Evolutionary conservation across 2,888 invertebrate genomes (phyloP).

Genomic region (Leucozona laternaria): DNA sequence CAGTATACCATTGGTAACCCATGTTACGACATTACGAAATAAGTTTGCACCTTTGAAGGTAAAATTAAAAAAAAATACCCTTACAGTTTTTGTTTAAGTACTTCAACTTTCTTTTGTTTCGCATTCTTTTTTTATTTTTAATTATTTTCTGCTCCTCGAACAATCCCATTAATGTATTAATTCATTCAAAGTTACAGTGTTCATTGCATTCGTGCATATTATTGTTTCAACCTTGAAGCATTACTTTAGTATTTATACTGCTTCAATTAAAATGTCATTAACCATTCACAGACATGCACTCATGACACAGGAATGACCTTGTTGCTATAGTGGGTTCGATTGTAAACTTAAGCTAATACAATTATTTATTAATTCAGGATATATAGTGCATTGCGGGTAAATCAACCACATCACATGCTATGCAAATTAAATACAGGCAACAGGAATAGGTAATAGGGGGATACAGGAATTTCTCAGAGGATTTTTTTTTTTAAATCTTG

Average conservation of each 20-base stretch:
- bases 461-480: background rate
- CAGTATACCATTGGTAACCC: no score
- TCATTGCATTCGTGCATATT: conserved; percentile 4
- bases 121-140: background rate
- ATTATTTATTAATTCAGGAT: conserved; percentile 12
- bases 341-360: background rate
- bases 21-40: background rate
- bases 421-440: background rate
- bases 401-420: background rate
- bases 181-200: background rate
- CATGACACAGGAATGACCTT: conserved; percentile 6
- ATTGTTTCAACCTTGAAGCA: conserved; percentile 18
- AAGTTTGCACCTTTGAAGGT: background rate
- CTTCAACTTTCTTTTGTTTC: background rate
- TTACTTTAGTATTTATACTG: conserved; percentile 5
- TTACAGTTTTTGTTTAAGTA: background rate
- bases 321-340: no score
- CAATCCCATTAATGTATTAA: background rate
- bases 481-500: no score
- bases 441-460: background rate
- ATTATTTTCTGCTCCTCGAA: background rate
- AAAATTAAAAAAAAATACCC: background rate
- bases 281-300: conserved; percentile 18
- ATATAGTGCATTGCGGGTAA: background rate
- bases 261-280: conserved; percentile 26